Evolutionary conservation across 2,113 vertebrate genomes (phyloP).

Genomic region (Indicator indicator): DNA sequence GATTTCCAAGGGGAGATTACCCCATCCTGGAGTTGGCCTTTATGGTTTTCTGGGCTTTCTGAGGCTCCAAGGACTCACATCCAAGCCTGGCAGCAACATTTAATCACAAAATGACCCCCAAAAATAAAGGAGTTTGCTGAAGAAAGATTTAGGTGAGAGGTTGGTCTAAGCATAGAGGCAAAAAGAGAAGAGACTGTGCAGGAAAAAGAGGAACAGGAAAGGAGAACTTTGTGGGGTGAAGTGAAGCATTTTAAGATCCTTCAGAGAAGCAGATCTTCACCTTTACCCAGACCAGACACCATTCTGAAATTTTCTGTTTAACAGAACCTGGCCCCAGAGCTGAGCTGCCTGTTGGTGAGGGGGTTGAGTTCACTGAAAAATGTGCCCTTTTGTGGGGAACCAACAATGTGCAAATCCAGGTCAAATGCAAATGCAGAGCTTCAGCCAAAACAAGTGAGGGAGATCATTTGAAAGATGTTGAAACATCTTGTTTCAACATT

Average conservation of each 20-base stretch:
- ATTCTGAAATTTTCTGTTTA: constrained; percentile 5
- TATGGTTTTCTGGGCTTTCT: not conserved
- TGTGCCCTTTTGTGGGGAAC: constrained; percentile 63
- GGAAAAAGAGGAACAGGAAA: not conserved
- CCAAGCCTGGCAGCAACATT: not conserved
- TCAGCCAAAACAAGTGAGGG: constrained; percentile 54
- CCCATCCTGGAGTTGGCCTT: not conserved
- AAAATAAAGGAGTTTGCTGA: fast-evolving
- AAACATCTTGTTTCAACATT: constrained; percentile 53
- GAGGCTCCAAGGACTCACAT: not conserved
- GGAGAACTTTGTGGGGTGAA: not conserved
- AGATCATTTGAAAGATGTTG: constrained; percentile 58
- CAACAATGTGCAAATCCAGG: constrained; percentile 67
- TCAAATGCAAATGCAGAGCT: constrained; percentile 61
- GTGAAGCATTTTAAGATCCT: not conserved
- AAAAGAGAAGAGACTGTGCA: not conserved
- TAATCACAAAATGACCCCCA: not conserved
- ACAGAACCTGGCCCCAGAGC: not conserved
- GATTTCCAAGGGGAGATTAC: not conserved
- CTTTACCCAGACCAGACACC: not conserved
- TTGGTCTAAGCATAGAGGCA: not conserved
- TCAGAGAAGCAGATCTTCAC: constrained; percentile 12
- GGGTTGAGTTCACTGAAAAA: constrained; percentile 33
- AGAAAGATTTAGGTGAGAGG: not conserved
- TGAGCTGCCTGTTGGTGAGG: not conserved